Conservation (phyloP, 2,113 vertebrate species). For the Panthera uncia region DNA sequence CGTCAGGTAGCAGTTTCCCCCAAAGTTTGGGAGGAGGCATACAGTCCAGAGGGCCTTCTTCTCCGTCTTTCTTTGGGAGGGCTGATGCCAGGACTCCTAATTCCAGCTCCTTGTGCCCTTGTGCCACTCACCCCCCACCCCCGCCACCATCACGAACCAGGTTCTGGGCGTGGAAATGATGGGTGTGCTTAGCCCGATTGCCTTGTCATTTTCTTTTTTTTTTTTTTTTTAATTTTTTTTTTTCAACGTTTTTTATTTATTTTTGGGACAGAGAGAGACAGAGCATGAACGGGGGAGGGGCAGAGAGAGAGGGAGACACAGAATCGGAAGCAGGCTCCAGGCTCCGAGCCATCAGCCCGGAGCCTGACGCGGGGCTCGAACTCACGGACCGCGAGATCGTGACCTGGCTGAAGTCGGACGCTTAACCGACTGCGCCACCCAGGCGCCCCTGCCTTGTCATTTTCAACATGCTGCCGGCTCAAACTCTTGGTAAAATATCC, state of each 20-base stretch:
- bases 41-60: background rate
- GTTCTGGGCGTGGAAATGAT: background rate
- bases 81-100: background rate
- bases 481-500: background rate
- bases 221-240: too few species aligned
- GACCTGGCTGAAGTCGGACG: too few species aligned
- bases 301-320: too few species aligned
- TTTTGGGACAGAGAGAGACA: too few species aligned
- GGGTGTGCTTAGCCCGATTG: background rate
- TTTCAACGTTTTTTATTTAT: too few species aligned
- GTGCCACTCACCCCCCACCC: accelerated
- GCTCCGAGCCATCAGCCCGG: too few species aligned
- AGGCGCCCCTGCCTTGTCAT: background rate
- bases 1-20: background rate
- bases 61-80: background rate
- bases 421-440: too few species aligned
- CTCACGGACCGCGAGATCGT: too few species aligned
- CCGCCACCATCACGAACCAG: background rate
- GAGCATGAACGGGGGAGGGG: too few species aligned
- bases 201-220: constrained; percentile 51
- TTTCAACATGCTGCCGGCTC: background rate
- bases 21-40: background rate
- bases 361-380: too few species aligned
- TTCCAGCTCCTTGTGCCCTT: background rate
- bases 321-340: too few species aligned